Evolutionary conservation across 2,888 invertebrate species (phyloP), one percentile per base, ranked within the genome.

Genomic region (Cartodere bifasciata): DNA sequence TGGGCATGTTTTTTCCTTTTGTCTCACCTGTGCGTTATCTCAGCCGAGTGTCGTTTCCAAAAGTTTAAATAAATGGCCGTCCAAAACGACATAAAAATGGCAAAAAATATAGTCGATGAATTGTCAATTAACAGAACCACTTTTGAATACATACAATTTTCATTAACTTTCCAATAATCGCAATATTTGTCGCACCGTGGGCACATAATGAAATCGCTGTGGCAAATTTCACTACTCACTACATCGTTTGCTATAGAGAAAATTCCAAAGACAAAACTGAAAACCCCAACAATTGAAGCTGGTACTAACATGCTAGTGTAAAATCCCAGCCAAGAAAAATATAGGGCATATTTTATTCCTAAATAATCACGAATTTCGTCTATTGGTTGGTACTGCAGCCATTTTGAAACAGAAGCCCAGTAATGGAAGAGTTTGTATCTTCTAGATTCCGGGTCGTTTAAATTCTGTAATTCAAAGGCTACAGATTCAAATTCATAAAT

Each of bases 321-420:
- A 60, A 79, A 83, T 20, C 82, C 82, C 23, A 83, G 62, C 82
- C 82, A 83, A 11, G 81, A 75, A 58, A 81, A 83, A 56, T 83
- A 83, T 34, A 83, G 61, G 1, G 75, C 81, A 43, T 79, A 69
- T 58, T 74, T 77, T 7, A 74, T 70, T 31, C 78, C 78, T 54
- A 76, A 78, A 55, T 78, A 78, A 46, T 75, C 72, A 62, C 75
- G 72, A 34, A 82, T 70, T 40, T 72, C 67, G 50, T 81, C 78
- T 31, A 81, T 54, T 3, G 81, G 81, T 48, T 82, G 82, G 31
- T 66, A 67, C 55, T 75, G 75, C 42, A 72, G 65, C 64, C 74
- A 72, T 52, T 75, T 75, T 26, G 55, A 61, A 38, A 74, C 56
- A 27, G 68, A 62, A 2, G 75, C 77, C 80, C 81, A 81, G 53